Percentiles rank a stretch among this genome's conserved stretches.
These are phyloP conservation scores for Hypomecis atomaria DNA, from an alignment of 2,888 invertebrate species.

Conservation along the genomic window DNA sequence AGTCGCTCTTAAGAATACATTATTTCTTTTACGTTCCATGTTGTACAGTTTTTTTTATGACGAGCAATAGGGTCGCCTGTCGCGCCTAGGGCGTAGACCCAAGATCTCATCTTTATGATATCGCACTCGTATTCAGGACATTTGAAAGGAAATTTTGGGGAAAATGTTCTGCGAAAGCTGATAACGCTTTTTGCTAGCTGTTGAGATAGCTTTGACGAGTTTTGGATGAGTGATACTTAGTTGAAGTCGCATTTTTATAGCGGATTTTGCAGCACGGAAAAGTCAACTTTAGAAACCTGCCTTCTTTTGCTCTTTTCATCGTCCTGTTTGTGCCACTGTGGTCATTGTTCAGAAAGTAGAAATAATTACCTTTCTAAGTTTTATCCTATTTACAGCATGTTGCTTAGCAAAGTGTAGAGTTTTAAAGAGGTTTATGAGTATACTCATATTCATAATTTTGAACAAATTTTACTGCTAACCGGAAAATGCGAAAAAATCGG, in stretches of 20 bases:
- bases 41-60: slow-evolving; percentile 58
- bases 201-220: slow-evolving; percentile 20
- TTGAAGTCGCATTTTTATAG: background rate
- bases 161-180: slow-evolving; percentile 31
- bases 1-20: background rate
- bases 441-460: too few species aligned
- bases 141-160: slow-evolving; percentile 25
- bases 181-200: slow-evolving; percentile 23
- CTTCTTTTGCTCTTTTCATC: too few species aligned
- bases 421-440: too few species aligned
- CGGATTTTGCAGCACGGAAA: background rate
- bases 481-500: too few species aligned
- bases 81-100: slow-evolving; percentile 38
- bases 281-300: too few species aligned
- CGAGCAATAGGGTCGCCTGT: slow-evolving; percentile 56
- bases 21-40: background rate
- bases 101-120: slow-evolving; percentile 51
- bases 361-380: too few species aligned
- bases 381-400: too few species aligned
- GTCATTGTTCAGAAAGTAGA: too few species aligned
- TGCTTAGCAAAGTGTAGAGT: too few species aligned
- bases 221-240: slow-evolving; percentile 23
- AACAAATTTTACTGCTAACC: too few species aligned
- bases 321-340: too few species aligned
- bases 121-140: slow-evolving; percentile 34